Evolutionary conservation across 2,888 invertebrate species (phyloP).

Genomic region (Eulithis prunata): DNA sequence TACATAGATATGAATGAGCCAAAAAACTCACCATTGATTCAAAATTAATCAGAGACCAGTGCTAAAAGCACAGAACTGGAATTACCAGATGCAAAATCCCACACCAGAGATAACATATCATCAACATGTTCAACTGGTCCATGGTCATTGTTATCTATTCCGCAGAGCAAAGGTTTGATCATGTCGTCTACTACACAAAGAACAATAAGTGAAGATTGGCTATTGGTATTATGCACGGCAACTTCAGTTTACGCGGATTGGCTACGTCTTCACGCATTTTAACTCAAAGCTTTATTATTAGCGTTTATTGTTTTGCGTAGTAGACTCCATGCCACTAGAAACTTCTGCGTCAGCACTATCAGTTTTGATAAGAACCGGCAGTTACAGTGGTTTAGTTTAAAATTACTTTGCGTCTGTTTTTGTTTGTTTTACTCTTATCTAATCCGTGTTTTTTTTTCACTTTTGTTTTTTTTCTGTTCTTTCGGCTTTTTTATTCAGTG

Average conservation of each 20-base stretch:
- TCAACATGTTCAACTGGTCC: neutral
- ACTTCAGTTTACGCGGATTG: too few relatives aligned
- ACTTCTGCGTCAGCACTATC: slow-evolving; percentile 20
- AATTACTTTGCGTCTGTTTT: neutral
- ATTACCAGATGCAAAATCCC: neutral
- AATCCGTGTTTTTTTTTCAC: too few relatives aligned
- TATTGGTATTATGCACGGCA: too few relatives aligned
- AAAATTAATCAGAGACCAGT: neutral
- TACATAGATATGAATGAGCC: too few relatives aligned
- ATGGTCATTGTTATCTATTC: slow-evolving; percentile 19
- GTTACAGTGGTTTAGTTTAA: slow-evolving; percentile 10
- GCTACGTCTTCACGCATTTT: too few relatives aligned
- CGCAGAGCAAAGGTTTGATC: slow-evolving; percentile 27
- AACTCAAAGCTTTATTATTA: too few relatives aligned
- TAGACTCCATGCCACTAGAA: slow-evolving; percentile 2
- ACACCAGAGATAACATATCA: neutral
- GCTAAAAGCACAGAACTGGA: neutral
- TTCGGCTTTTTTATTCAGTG: too few relatives aligned
- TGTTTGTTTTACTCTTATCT: neutral
- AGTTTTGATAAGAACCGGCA: slow-evolving; percentile 28
- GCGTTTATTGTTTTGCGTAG: too few relatives aligned
- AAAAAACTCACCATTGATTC: too few relatives aligned
- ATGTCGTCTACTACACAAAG: too few relatives aligned
- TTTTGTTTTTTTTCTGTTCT: too few relatives aligned
- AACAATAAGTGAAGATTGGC: too few relatives aligned